phyloP scores from a whole-genome alignment of 1,140 invertebrate species.

The Lucilia cuprina region DNA sequence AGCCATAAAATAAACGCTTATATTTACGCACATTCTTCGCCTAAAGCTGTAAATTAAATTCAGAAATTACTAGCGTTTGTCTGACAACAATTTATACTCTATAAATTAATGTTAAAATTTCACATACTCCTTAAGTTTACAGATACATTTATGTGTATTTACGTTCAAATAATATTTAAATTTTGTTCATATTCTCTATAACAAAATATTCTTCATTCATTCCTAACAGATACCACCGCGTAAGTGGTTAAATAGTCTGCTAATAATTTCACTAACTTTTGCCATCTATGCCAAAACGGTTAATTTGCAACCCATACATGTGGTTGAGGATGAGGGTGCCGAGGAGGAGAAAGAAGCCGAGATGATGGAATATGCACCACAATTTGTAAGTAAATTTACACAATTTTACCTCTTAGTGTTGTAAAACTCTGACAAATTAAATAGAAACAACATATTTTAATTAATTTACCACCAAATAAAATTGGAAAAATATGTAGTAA shows the following conservation, averaged over 20 bases:
- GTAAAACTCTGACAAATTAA: background rate
- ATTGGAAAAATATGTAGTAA: background rate
- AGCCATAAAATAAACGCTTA: background rate
- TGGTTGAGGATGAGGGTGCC: background rate
- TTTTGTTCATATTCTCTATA: background rate
- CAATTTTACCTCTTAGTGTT: background rate
- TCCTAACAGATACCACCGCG: constrained; percentile 14
- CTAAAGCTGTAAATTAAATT: background rate
- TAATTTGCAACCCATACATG: constrained; percentile 24
- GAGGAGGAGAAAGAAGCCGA: background rate
- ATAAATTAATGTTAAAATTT: background rate
- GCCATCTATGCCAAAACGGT: constrained; percentile 5
- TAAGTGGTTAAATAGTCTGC: constrained; percentile 22
- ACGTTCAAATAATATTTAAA: background rate
- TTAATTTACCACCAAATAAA: background rate
- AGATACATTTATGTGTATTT: too few relatives aligned
- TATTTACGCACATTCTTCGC: background rate
- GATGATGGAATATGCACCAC: constrained; percentile 35
- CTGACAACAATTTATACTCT: background rate
- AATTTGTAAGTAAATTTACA: constrained; percentile 28
- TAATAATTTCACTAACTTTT: background rate
- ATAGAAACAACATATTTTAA: background rate
- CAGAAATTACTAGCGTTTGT: background rate
- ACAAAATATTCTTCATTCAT: too few relatives aligned
- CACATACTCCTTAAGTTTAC: background rate